Evolutionary conservation across 2,113 vertebrate genomes (phyloP), one percentile per base, ranked within the genome.

Genomic region (Brachyhypopomus occidentalis): DNA sequence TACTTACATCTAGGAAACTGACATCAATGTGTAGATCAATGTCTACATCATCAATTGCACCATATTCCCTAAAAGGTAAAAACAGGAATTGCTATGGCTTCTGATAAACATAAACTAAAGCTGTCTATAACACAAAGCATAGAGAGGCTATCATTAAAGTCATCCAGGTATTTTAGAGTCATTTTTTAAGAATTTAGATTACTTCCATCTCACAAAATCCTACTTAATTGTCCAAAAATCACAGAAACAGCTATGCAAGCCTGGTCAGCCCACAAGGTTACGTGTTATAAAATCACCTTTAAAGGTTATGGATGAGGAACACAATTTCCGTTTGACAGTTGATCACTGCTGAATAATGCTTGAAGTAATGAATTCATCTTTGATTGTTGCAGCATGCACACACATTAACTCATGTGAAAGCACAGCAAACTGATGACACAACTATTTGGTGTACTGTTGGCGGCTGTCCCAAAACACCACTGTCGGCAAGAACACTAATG

Each of bases 41-140:
- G 90, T 96, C 96, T 88, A 96, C 96, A 90, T 96, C 96, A 92
- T 96, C 95, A 91, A 96, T 96, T 90, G 95, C 95, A 94, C 95
- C 96, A 88, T 96, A 96, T 95, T 96, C 96, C 95, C 96, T 96
- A 89, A 84, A 94, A 94, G 41, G 30, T 88, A 84, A 92, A 90
- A 45, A 79, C 9, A 75, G 27, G 19, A 55, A 30, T 69, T 58
- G 23, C 22, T 69, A 25, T 4, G 66, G 48, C 7, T 77, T 20
- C 12, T 27, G 23, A 52, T 52, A 52, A 8, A 14, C 12, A 52
- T 52, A 52, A 52, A 52, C 45, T 52, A 45, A 8, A 52, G 45
- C 14, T 12, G 45, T 52, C 45, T 56, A 30, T 0, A 73, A 34
- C 19, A 20, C 52, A 73, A 25, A 56, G 27, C 30, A 12, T 11